These are phyloP conservation scores for Anagrus nilaparvatae DNA, from an alignment of 1,140 invertebrate genomes.

Conservation along the genomic window DNA sequence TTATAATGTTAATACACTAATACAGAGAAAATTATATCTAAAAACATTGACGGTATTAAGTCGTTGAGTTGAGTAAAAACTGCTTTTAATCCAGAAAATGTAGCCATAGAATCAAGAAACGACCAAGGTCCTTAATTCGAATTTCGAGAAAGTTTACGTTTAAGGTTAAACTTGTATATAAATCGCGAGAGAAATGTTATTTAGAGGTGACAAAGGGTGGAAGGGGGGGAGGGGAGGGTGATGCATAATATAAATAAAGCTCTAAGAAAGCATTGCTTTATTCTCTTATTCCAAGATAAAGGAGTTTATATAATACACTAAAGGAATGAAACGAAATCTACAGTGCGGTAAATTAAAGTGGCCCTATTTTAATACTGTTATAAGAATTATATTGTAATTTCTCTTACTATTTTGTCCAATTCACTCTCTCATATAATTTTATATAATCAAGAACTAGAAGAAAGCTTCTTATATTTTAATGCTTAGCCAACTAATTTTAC, in stretches of 20 bases:
- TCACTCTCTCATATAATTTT: no score
- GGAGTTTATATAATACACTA: constrained; percentile 16
- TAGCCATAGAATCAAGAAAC: no score
- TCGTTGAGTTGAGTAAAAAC: constrained; percentile 2
- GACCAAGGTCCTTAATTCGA: constrained; percentile 21
- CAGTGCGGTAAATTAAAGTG: constrained; percentile 42
- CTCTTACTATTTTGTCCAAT: no score
- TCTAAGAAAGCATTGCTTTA: constrained; percentile 18
- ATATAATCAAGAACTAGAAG: no score
- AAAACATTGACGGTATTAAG: no score
- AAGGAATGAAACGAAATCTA: constrained; percentile 39
- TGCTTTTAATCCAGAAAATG: constrained; percentile 18
- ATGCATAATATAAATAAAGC: constrained; percentile 32
- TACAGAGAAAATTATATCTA: no score
- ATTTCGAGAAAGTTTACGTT: constrained; percentile 30
- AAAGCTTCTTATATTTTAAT: no score
- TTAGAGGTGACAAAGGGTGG: neutral
- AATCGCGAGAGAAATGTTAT: no score
- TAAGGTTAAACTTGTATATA: constrained; percentile 27
- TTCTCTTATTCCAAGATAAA: no score
- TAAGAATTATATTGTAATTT: no score
- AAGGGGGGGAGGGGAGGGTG: constrained; percentile 11
- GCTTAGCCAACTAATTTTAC: no score
- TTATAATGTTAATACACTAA: no score
- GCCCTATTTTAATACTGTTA: constrained; percentile 41